Conservation (phyloP, 2,797 vertebrate species). For the Pangasius sanitwongsei region DNA sequence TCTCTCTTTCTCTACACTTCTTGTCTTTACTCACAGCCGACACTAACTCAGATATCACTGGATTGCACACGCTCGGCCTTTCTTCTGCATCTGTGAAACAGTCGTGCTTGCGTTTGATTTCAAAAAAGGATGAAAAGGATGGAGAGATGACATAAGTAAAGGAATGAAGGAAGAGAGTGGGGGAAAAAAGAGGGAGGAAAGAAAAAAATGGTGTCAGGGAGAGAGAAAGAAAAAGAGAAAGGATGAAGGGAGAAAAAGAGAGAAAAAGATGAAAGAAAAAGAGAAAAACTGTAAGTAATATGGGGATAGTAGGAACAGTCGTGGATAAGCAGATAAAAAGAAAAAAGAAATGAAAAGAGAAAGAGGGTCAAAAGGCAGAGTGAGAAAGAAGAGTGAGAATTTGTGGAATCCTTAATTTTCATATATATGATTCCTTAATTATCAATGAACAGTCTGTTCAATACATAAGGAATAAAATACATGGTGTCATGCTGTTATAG, state of each 20-base stretch:
- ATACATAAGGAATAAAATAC: too few relatives aligned
- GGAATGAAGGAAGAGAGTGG: not conserved
- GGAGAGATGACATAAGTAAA: not conserved
- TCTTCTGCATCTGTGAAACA: not conserved
- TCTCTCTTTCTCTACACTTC: slow-evolving; percentile 1
- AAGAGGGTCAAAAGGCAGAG: not conserved
- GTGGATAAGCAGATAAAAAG: not conserved
- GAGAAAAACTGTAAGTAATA: not conserved
- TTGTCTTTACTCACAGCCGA: not conserved
- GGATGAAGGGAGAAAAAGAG: not conserved
- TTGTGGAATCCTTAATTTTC: too few relatives aligned
- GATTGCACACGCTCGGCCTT: not conserved
- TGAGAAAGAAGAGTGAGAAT: not conserved
- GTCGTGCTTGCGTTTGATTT: not conserved
- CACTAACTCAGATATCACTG: not conserved
- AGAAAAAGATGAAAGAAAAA: not conserved
- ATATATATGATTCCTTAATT: too few relatives aligned
- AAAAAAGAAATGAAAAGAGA: not conserved
- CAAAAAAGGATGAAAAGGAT: not conserved
- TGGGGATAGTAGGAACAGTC: not conserved
- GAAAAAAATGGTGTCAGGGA: not conserved
- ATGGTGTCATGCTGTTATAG: not conserved
- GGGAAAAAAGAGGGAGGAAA: not conserved
- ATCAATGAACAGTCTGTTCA: too few relatives aligned
- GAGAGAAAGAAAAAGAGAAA: not conserved